phyloP scores from a whole-genome alignment of 2,888 invertebrate genomes.

The Morpho achilles region DNA sequence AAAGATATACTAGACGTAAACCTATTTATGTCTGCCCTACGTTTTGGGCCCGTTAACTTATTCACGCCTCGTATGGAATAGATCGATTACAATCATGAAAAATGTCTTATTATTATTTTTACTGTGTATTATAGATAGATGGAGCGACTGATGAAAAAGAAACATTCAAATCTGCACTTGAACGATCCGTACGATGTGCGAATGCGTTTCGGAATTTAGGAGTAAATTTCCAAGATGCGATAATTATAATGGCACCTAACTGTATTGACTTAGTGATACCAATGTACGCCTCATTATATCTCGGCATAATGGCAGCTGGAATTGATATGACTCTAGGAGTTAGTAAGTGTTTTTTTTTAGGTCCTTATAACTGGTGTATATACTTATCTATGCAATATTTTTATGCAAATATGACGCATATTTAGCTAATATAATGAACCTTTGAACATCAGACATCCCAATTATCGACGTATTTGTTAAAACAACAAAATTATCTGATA shows the following conservation, averaged over 20 bases:
- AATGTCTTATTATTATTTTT: background rate
- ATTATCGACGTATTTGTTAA: no score
- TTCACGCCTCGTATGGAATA: no score
- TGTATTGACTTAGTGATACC: conserved; percentile 52
- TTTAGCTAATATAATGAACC: no score
- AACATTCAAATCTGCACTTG: conserved; percentile 44
- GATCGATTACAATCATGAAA: no score
- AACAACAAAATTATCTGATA: no score
- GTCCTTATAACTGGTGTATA: no score
- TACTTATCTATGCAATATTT: no score
- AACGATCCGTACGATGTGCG: conserved; percentile 47
- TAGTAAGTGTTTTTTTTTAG: conserved; percentile 34
- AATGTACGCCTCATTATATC: conserved; percentile 55
- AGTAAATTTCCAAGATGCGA: conserved; percentile 49
- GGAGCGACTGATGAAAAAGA: conserved; percentile 46
- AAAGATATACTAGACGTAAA: no score
- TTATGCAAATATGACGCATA: no score
- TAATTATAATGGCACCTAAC: conserved; percentile 56
- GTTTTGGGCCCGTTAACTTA: no score
- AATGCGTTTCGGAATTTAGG: conserved; percentile 45
- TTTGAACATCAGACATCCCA: no score
- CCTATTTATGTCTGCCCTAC: no score
- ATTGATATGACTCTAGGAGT: conserved; percentile 37
- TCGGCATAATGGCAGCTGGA: conserved; percentile 44
- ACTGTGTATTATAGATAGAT: conserved; percentile 41